Base-by-base conservation (phyloP, 2,888 invertebrate genomes). In the Pecten maximus region DNA sequence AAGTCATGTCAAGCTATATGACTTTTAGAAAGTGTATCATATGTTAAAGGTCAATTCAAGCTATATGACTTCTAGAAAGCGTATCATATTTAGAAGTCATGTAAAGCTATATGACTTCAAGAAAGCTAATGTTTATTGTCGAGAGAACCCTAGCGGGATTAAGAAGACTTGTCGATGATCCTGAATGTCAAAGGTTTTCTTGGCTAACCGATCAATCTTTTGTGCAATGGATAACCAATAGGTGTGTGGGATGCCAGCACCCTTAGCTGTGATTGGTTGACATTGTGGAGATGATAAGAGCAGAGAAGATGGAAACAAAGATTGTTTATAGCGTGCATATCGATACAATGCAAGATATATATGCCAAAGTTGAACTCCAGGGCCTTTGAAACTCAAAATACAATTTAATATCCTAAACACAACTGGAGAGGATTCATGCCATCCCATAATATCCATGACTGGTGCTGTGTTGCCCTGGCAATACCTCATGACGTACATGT, bases 391-490 rank as follows among this genome's bases (percentile, higher is more conserved):
- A 74, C 74, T 74, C 35, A 74, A 74, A 19, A 74, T 74, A 23
- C 74, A 74, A 74, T 74, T 74, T 74, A 74, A 74, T 74, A 74
- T 74, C 74, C 74, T 35, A 74, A 74, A 35, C 28, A 35, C 74
- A 74, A 15, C 28, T 35, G 0, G 74, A 8, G 35, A 74, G 35
- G 28, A 74, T 35, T 74, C 6, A 12, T 60, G 23, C n/a, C 74
- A 28, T 74, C 74, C 74, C 35, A 74, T 74, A 74, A 74, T 74
- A 35, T 23, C 54, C 54, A 54, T 54, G 54, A n/a, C 35, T 74
- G 28, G 74, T 28, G 74, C 54, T 54, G 54, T 54, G 74, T 74
- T 74, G 35, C 74, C 74, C 10, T 74, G 74, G 74, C 35, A 10
- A 74, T 74, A 28, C 28, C 35, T 23, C 28, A 28, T 74, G 74